A percentile compares a stretch with the other conserved stretches of the same genome.
Conservation (phyloP, 2,797 vertebrate species). For the Fringilla coelebs region DNA sequence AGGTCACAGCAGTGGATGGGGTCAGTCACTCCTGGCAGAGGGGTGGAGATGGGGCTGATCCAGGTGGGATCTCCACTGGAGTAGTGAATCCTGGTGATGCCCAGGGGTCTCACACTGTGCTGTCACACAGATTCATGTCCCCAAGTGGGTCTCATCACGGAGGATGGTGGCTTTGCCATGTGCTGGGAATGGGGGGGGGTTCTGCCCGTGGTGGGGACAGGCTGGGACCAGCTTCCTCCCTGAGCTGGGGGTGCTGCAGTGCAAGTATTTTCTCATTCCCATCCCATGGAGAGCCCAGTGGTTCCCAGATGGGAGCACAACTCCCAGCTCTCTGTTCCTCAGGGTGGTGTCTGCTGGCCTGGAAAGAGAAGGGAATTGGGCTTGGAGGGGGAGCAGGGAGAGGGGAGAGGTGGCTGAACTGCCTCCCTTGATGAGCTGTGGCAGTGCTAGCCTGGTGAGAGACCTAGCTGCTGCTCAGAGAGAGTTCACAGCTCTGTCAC, state of each 20-base stretch:
- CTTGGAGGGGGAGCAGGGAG: neutral
- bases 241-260: rapidly evolving
- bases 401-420: neutral
- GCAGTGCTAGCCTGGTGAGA: neutral
- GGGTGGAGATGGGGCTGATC: rapidly evolving
- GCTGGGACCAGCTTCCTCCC: neutral
- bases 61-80: neutral
- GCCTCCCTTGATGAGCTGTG: neutral
- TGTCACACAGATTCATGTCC: rapidly evolving
- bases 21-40: neutral
- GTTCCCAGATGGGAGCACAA: rapidly evolving
- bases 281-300: rapidly evolving
- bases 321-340: neutral
- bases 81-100: neutral
- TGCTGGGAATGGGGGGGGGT: neutral
- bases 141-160: rapidly evolving
- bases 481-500: neutral
- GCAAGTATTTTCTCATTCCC: neutral
- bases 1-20: rapidly evolving
- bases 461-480: neutral
- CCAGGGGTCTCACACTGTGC: neutral
- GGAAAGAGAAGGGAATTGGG: neutral
- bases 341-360: neutral
- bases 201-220: neutral
- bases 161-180: rapidly evolving